Percentiles rank a stretch among this genome's conserved stretches.
Evolutionary conservation across 2,888 invertebrate species (phyloP).

Genomic region (Hyposoter didymator): DNA sequence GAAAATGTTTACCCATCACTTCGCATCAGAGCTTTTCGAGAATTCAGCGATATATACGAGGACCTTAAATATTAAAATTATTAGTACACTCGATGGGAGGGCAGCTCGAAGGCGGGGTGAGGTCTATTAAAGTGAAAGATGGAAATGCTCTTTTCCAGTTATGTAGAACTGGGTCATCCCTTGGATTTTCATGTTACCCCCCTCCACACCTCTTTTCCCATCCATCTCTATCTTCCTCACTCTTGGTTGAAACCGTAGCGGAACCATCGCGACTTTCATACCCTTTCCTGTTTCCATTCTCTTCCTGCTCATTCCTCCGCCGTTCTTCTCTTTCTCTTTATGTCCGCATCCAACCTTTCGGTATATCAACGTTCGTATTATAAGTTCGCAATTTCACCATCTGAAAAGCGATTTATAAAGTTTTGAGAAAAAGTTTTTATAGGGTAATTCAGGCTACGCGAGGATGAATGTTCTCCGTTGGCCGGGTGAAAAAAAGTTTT

Average conservation of each 20-base stretch:
- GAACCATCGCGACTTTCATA: constrained; percentile 45
- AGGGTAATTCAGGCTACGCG: constrained; percentile 66
- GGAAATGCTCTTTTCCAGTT: constrained; percentile 63
- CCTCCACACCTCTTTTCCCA: constrained; percentile 24
- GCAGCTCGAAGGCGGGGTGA: background rate
- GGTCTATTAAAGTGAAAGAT: constrained; percentile 67
- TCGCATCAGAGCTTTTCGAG: background rate
- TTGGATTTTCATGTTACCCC: constrained; percentile 64
- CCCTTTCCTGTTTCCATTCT: constrained; percentile 42
- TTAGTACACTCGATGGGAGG: constrained; percentile 57
- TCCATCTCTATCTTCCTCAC: constrained; percentile 30
- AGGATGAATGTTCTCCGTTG: constrained; percentile 69
- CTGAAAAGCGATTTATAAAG: constrained; percentile 69
- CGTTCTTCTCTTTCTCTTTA: constrained; percentile 27
- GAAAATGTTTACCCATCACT: background rate
- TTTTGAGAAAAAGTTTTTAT: constrained; percentile 68
- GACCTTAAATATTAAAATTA: constrained; percentile 45
- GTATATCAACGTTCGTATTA: constrained; percentile 61
- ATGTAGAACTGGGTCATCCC: constrained; percentile 68
- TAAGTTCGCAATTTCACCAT: constrained; percentile 69
- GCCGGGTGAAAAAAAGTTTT: constrained; percentile 65
- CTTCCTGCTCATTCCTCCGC: constrained; percentile 6
- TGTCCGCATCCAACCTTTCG: constrained; percentile 25
- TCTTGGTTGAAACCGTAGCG: constrained; percentile 43
- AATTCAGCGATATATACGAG: constrained; percentile 34